Evolutionary conservation across 2,888 invertebrate species (phyloP).

Genomic region (Macrophya annulata): DNA sequence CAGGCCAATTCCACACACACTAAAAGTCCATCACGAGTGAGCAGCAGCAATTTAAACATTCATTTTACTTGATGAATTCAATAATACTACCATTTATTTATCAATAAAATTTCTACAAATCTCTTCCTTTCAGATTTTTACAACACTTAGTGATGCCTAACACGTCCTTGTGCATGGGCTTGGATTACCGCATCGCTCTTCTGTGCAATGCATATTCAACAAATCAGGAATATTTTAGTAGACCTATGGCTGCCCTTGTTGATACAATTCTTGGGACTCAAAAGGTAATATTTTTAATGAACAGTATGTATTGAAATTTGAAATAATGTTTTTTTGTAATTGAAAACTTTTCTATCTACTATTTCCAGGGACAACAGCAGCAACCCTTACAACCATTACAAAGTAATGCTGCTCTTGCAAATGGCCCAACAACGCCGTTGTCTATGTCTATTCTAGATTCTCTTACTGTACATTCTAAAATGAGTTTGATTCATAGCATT

Average conservation of each 20-base stretch:
- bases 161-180: conserved; percentile 88
- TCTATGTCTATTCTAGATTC: conserved; percentile 97
- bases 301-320: background rate
- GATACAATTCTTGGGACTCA: conserved; percentile 91
- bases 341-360: conserved; percentile 63
- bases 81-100: conserved; percentile 15
- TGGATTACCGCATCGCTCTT: conserved; percentile 94
- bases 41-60: conserved; percentile 67
- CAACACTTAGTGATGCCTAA: conserved; percentile 92
- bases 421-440: conserved; percentile 91
- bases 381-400: conserved; percentile 76
- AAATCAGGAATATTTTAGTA: conserved; percentile 93
- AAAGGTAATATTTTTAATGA: conserved; percentile 77
- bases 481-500: conserved; percentile 92
- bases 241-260: conserved; percentile 95
- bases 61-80: background rate
- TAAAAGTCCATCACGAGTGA: conserved; percentile 92
- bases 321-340: background rate
- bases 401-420: conserved; percentile 80
- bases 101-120: conserved; percentile 55
- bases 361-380: conserved; percentile 80
- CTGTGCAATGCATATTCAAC: conserved; percentile 98
- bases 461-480: conserved; percentile 97
- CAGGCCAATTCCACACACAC: conserved; percentile 89
- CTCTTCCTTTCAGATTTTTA: conserved; percentile 85